Evolutionary conservation across 1,140 invertebrate genomes (phyloP), one percentile per base, ranked within the genome.

Genomic region (Drosophila repletoides): DNA sequence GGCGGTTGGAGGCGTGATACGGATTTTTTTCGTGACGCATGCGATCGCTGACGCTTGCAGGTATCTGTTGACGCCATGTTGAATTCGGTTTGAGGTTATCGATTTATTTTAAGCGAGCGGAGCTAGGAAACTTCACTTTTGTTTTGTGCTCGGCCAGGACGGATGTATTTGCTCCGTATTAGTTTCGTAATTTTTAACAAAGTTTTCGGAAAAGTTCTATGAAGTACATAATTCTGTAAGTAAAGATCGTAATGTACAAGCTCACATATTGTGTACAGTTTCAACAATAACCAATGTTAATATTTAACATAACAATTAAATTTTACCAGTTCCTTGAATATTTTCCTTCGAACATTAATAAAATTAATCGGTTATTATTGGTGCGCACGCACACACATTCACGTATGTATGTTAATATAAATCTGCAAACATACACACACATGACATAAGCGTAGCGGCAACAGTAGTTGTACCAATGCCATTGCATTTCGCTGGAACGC

Each of bases 1-100:
- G 59, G n/a, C 19, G 15, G 17, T 34, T 29, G 29, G 1, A 36
- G n/a, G n/a, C n/a, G n/a, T n/a, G n/a, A n/a, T 22, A 17, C 45
- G 71, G 63, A 63, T 53, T 49, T 68, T 72, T 75, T 36, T 28
- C 46, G n/a, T 79, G 70, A 74, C 79, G 65, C 74, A 84, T 71
- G 74, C 55, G 80, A 86, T 84, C 81, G 51, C 5, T 65, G 43
- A 5, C 36, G 58, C 58, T 38, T 79, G 66, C 60, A 69, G 83
- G 77, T 79, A 84, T 84, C 73, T 43, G 31, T 46, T 52, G 61
- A 22, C 9, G 80, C 79, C 79, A 83, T 83, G 21, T 83, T 83
- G 80, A 10, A 49, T 76, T 72, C 49, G 4, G 3, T 48, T 79
- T 75, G 43, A 76, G 77, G 76, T 81, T 80, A 80, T 56, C 29